Percentiles rank a stretch among this genome's conserved stretches.
These are phyloP conservation scores for Pristionchus japonicus DNA, from an alignment of 2,888 invertebrate genomes.

Conservation along the genomic window DNA sequence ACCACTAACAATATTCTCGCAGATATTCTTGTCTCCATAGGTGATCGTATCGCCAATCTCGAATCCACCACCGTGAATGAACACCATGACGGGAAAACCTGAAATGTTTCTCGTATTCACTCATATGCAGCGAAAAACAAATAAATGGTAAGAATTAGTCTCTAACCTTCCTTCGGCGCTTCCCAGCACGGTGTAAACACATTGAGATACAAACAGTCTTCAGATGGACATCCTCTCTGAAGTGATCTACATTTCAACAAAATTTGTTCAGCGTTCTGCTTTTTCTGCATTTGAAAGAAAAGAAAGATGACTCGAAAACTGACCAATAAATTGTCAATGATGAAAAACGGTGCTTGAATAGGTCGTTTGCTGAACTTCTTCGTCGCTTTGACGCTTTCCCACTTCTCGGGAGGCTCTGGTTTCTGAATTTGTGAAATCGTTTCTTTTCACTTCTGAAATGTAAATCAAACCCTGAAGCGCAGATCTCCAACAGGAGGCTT, in stretches of 20 bases:
- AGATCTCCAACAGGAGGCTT: background rate
- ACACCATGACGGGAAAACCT: slow-evolving; percentile 58
- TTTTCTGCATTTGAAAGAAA: background rate
- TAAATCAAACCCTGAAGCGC: background rate
- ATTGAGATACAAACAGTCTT: slow-evolving; percentile 12
- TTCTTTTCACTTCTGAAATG: background rate
- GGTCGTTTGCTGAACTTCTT: background rate
- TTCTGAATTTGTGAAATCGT: background rate
- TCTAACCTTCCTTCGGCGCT: background rate
- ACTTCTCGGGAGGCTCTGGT: slow-evolving; percentile 1
- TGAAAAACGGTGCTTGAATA: background rate
- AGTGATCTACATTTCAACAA: too few species aligned
- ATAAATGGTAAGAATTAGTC: too few species aligned
- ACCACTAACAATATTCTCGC: slow-evolving; percentile 25
- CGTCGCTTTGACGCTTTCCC: background rate
- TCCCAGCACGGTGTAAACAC: slow-evolving; percentile 17
- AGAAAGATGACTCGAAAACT: background rate
- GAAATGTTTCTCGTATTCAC: background rate
- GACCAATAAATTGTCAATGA: background rate
- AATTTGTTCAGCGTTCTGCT: too few species aligned
- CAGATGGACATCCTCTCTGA: background rate
- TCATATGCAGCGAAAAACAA: too few species aligned
- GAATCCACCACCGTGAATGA: slow-evolving; percentile 63
- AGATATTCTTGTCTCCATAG: slow-evolving; percentile 63
- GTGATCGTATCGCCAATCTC: slow-evolving; percentile 58